Conservation (phyloP, 2,797 vertebrate species). For the Malacoraja senta region DNA sequence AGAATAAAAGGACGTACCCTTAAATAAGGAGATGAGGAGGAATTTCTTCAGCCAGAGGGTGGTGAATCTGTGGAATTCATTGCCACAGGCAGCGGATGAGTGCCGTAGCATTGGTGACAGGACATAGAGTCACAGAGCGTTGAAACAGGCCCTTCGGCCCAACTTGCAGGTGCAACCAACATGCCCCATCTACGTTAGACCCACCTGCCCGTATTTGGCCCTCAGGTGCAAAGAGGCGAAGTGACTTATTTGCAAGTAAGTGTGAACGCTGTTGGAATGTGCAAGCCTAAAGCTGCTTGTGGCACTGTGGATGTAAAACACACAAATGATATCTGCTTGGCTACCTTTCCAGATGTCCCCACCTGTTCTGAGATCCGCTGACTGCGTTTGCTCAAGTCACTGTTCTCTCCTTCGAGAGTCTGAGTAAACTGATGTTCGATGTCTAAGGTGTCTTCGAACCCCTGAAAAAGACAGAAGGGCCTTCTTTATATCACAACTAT, state of each 20-base stretch:
- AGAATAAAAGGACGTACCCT: no score
- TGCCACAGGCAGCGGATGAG: no score
- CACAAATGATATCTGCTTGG: background rate
- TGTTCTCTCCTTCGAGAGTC: slow-evolving; percentile 42
- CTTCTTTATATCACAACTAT: background rate
- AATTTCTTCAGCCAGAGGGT: no score
- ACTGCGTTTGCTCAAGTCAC: slow-evolving; percentile 55
- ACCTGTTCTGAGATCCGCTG: slow-evolving; percentile 69
- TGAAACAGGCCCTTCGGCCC: no score
- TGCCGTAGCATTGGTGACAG: no score
- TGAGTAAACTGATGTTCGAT: slow-evolving; percentile 39
- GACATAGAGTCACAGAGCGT: no score
- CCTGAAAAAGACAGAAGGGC: background rate
- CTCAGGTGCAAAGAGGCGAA: background rate
- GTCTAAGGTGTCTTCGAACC: slow-evolving; percentile 37
- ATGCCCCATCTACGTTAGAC: no score
- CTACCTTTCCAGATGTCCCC: background rate
- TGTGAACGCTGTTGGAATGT: background rate
- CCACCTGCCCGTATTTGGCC: no score
- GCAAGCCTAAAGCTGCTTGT: background rate
- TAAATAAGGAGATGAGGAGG: no score
- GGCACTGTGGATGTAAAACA: background rate
- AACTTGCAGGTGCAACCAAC: no score
- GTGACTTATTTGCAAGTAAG: background rate
- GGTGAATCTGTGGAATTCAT: no score